Conservation (phyloP, 2,888 invertebrate species). For the Corbicula japonica region DNA sequence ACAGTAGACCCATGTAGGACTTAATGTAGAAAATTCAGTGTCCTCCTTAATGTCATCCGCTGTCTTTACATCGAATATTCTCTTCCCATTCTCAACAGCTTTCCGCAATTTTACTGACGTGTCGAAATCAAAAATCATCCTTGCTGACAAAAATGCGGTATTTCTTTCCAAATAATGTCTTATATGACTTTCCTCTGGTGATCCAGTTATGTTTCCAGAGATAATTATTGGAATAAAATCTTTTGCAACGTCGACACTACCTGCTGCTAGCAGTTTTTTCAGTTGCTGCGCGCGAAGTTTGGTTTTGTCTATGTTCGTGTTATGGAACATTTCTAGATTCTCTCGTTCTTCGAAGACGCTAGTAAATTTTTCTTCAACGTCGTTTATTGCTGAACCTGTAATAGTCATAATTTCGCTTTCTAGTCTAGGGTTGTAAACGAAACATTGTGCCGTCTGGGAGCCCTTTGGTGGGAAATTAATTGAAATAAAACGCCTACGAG, state of each 20-base stretch:
- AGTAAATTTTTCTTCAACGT: neutral
- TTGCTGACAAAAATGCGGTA: conserved; percentile 6
- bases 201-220: conserved; percentile 18
- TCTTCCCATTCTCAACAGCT: conserved; percentile 18
- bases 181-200: conserved; percentile 6
- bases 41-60: neutral
- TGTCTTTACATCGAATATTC: conserved; percentile 15
- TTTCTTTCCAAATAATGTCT: conserved; percentile 9
- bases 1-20: conserved; percentile 35
- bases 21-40: neutral
- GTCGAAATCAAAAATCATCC: conserved; percentile 22
- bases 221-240: conserved; percentile 25
- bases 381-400: neutral
- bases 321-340: too few relatives aligned
- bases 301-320: too few relatives aligned
- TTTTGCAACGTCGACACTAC: conserved; percentile 26
- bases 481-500: neutral
- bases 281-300: too few relatives aligned
- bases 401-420: neutral
- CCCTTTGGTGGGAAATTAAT: conserved; percentile 27
- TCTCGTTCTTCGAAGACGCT: too few relatives aligned
- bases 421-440: neutral
- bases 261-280: neutral
- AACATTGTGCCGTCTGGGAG: neutral
- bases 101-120: neutral